These are phyloP conservation scores for Candoia aspera DNA, from an alignment of 2,113 vertebrate species.

Conservation along the genomic window DNA sequence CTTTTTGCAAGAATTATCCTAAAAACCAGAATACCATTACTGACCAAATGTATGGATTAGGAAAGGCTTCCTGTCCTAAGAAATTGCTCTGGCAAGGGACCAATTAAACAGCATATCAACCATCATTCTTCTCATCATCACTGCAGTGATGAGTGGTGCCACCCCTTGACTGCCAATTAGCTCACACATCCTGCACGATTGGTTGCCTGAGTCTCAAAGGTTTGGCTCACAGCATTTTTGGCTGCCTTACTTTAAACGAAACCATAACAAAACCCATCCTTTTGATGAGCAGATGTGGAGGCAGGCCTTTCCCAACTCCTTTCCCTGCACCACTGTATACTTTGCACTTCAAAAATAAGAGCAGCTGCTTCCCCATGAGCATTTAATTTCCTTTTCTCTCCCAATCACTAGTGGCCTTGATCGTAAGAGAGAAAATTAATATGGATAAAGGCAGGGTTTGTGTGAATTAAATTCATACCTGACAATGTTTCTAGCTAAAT, in stretches of 20 bases:
- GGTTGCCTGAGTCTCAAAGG: background rate
- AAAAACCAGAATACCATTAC: background rate
- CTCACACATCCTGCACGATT: background rate
- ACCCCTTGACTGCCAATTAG: background rate
- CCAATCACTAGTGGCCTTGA: background rate
- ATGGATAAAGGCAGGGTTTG: background rate
- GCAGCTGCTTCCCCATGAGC: background rate
- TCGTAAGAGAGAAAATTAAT: constrained; percentile 1
- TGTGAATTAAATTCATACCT: constrained; percentile 32
- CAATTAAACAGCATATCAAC: background rate
- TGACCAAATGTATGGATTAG: background rate
- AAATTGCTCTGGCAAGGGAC: background rate
- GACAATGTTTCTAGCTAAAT: background rate
- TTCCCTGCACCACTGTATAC: background rate
- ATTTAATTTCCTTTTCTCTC: background rate
- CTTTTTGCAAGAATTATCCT: background rate
- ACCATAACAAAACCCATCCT: background rate
- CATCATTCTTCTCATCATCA: background rate
- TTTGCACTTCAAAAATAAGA: background rate
- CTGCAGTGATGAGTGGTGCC: background rate
- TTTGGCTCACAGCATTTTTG: background rate
- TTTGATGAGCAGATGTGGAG: background rate
- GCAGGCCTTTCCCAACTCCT: background rate
- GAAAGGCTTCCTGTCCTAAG: background rate
- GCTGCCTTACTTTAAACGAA: background rate